Percentiles rank a stretch among this genome's conserved stretches.
phyloP scores from a whole-genome alignment of 1,140 invertebrate genomes.

The Leptonema lineaticorne region DNA sequence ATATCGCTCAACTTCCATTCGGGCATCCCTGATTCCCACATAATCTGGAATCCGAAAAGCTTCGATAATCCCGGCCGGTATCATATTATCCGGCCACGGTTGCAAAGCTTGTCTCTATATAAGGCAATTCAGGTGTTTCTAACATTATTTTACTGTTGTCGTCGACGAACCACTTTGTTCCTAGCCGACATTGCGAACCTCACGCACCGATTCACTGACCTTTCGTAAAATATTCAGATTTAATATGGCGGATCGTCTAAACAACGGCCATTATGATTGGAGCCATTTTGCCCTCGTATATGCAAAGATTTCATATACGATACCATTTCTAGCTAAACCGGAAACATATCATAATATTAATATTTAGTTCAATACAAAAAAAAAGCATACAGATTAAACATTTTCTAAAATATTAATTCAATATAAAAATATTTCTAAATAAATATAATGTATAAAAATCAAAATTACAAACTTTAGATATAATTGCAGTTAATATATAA shows the following conservation, averaged over 20 bases:
- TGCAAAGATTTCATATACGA: too few species aligned
- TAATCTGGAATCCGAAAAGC: background rate
- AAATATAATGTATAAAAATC: background rate
- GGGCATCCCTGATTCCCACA: background rate
- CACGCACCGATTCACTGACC: background rate
- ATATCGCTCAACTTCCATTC: too few species aligned
- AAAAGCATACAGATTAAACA: background rate
- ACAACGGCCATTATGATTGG: too few species aligned
- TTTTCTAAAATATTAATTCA: background rate
- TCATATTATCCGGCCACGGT: conserved; percentile 10
- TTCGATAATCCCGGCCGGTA: background rate
- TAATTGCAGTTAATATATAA: too few species aligned
- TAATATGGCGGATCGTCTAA: too few species aligned
- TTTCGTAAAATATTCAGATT: background rate
- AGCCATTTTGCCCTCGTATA: too few species aligned
- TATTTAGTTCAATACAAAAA: too few species aligned
- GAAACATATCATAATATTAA: too few species aligned
- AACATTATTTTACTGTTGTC: conserved; percentile 20
- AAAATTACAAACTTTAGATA: too few species aligned
- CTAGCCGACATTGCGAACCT: background rate
- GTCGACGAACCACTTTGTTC: conserved; percentile 11
- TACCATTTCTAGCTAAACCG: too few species aligned
- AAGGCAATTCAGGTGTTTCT: conserved; percentile 28
- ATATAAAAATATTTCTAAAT: too few species aligned
- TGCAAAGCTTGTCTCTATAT: background rate